Evolutionary conservation across 2,797 vertebrate genomes (phyloP).

Genomic region (Balearica regulorum): DNA sequence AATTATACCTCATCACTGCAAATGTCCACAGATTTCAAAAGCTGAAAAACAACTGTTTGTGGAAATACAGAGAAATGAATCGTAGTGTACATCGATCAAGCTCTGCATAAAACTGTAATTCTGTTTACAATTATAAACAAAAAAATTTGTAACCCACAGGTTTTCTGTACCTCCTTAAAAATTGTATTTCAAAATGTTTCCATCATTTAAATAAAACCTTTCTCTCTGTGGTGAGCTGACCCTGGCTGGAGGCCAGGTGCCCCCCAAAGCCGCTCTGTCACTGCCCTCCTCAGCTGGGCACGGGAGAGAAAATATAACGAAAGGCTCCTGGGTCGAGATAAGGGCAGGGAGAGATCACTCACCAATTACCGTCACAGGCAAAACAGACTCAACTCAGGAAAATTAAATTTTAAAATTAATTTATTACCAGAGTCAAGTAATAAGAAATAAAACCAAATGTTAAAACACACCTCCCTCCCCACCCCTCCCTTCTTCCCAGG

Average conservation of each 20-base stretch:
- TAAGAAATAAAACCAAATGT: background rate
- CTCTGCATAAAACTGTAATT: background rate
- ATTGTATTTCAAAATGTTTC: background rate
- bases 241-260: background rate
- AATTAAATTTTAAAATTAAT: background rate
- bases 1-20: background rate
- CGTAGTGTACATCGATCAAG: fast-evolving
- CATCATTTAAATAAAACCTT: background rate
- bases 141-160: background rate
- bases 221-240: background rate
- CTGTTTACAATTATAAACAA: background rate
- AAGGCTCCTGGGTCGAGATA: background rate
- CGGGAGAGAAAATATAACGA: fast-evolving
- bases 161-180: background rate
- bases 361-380: background rate
- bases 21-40: background rate
- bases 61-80: background rate
- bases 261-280: background rate
- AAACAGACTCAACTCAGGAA: background rate
- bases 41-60: background rate
- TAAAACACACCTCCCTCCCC: background rate
- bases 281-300: background rate
- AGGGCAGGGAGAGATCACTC: background rate
- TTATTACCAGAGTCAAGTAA: background rate
- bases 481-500: background rate